A percentile compares a stretch with the other conserved stretches of the same genome.
Evolutionary conservation across 2,888 invertebrate genomes (phyloP).

Genomic region (Thymelicus sylvestris): DNA sequence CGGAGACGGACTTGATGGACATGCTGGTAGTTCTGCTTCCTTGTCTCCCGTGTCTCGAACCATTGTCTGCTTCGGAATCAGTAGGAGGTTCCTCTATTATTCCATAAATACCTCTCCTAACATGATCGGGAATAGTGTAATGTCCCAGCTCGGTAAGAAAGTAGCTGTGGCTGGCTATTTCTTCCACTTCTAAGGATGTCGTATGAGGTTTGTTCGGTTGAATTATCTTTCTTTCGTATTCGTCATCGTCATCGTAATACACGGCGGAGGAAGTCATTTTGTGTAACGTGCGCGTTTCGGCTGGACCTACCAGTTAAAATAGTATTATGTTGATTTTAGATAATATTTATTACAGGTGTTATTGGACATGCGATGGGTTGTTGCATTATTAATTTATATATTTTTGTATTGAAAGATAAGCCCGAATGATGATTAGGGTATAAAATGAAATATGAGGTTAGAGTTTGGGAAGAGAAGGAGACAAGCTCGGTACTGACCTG

Average conservation of each 20-base stretch:
- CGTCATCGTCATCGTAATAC: conserved; percentile 85
- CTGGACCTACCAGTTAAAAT: conserved; percentile 86
- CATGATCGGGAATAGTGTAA: conserved; percentile 73
- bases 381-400: conserved; percentile 52
- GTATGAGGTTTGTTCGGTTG: conserved; percentile 78
- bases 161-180: conserved; percentile 86
- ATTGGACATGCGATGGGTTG: conserved; percentile 60
- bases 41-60: conserved; percentile 61
- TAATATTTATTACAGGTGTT: conserved; percentile 48
- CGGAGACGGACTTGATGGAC: conserved; percentile 88
- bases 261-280: conserved; percentile 86
- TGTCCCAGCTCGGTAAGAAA: conserved; percentile 81
- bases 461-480: conserved; percentile 62
- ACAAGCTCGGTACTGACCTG: conserved; percentile 85
- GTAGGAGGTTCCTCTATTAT: conserved; percentile 81
- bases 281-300: conserved; percentile 87
- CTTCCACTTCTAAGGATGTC: conserved; percentile 84
- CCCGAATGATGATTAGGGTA: conserved; percentile 39
- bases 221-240: conserved; percentile 65
- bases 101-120: conserved; percentile 75
- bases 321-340: conserved; percentile 68
- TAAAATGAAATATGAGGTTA: conserved; percentile 44
- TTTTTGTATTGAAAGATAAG: conserved; percentile 49
- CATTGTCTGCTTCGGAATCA: conserved; percentile 81
- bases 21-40: conserved; percentile 77